Percentiles rank a stretch among this genome's conserved stretches.
phyloP scores from a whole-genome alignment of 35 echinoderm and acorn worm species.

The Heliocidaris erythrogramma region DNA sequence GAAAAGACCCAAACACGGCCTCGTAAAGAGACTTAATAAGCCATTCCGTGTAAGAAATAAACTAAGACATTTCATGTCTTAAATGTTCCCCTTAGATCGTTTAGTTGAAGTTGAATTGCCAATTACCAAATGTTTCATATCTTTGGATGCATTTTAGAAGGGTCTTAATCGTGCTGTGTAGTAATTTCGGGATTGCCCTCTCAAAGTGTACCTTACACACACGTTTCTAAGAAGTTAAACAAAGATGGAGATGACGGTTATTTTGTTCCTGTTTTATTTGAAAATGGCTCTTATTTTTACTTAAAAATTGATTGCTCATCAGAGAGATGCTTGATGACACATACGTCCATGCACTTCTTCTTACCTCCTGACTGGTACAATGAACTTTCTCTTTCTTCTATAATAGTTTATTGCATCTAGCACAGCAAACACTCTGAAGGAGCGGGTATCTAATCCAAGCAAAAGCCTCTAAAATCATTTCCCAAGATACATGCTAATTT shows the following conservation, averaged over 20 bases:
- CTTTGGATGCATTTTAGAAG: conserved; percentile 31
- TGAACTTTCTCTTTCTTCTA: not conserved
- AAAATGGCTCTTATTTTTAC: not conserved
- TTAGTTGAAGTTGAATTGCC: conserved; percentile 24
- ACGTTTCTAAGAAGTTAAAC: not conserved
- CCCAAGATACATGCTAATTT: no score
- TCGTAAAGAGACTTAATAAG: conserved; percentile 22
- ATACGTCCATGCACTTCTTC: conserved; percentile 8
- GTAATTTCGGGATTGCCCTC: not conserved
- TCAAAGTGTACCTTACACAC: not conserved
- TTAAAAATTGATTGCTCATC: not conserved
- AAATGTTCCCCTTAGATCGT: conserved; percentile 1
- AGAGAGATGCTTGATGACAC: conserved; percentile 24
- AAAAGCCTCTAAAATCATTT: no score
- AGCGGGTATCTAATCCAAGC: no score
- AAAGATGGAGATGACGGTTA: not conserved
- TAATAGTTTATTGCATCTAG: not conserved
- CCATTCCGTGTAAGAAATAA: not conserved
- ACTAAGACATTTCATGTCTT: not conserved
- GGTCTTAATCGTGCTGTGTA: conserved; percentile 7
- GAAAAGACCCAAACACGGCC: not conserved
- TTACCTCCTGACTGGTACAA: not conserved
- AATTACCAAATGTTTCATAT: conserved; percentile 33
- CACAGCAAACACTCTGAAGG: no score
- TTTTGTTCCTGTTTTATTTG: not conserved